Base-by-base conservation (phyloP, 64 coral and sea anemone genomes). In the Actinia equina region DNA sequence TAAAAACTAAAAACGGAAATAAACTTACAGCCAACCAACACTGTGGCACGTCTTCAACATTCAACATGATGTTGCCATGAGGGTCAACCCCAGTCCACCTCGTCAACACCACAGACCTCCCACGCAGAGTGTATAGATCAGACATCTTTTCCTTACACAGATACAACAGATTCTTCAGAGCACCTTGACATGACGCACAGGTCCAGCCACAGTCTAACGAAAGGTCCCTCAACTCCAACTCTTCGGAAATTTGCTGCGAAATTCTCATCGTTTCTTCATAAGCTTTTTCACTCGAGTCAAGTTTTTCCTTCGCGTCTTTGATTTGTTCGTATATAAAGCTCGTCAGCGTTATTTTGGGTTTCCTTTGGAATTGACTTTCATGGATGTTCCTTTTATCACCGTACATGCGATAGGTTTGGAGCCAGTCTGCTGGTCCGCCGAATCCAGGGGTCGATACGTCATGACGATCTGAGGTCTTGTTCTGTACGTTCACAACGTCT, bases 31-130 rank as follows among this genome's bases (percentile, higher is more conserved):
- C 85, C 58, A 96, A 70, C 94, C 94, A 96, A 64, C 82, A 96
- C 71, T 96, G 82, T 77, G 91, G 94, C 44, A 93, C 91, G 77
- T 96, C 94, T 41, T 93, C 77, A 80, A 84, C 67, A 52, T 88
- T 91, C 53, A 97, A 86, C 88, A 88, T 97, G 6, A 97, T 87
- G 80, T 71, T 63, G 6, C 94, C 94, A 63, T 27, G 80, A 26
- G 88, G 88, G 71, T 97, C 94, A 71, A 97, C 69, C 19, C 94
- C 94, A 10, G 94, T 97, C 94, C 94, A 97, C 44, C 88, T 87
- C 17, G 94, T 88, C 69, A 97, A 93, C 10, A 93, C 51, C 0
- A 97, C 51, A 42, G 85, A 86, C 19, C 85, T 80, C 16, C 91
- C 94, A 41, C 78, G 22, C 13, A 97, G 64, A 59, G 74, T 93